These are phyloP conservation scores for Frankliniella intonsa DNA, from an alignment of 2,888 invertebrate species.

Conservation along the genomic window DNA sequence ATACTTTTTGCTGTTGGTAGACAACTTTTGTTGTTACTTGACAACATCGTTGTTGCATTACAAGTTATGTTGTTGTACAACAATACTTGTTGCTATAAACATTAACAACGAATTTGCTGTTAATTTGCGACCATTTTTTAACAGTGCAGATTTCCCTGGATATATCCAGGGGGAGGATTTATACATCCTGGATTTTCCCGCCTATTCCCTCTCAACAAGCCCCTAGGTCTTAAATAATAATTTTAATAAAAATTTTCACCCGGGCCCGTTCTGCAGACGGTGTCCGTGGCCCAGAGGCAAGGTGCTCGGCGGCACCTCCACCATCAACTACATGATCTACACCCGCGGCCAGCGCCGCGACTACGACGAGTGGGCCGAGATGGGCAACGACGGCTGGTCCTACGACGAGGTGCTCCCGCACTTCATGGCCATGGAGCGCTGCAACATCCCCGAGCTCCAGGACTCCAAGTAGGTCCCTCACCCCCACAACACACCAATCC, in stretches of 20 bases:
- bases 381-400: constrained; percentile 48
- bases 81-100: too few species aligned
- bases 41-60: too few species aligned
- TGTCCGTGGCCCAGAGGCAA: constrained; percentile 41
- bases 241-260: too few species aligned
- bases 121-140: too few species aligned
- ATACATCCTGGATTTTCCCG: neutral
- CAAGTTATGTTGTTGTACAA: too few species aligned
- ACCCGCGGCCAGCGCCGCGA: constrained; percentile 41
- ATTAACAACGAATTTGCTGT: too few species aligned
- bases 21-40: too few species aligned
- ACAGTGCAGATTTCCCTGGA: too few species aligned
- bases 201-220: neutral
- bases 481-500: neutral
- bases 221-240: neutral
- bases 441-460: constrained; percentile 37
- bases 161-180: too few species aligned
- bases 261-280: neutral
- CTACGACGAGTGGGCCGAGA: constrained; percentile 39
- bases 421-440: constrained; percentile 43
- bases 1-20: too few species aligned
- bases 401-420: constrained; percentile 44
- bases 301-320: constrained; percentile 46
- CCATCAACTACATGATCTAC: constrained; percentile 58
- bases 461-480: constrained; percentile 32